Evolutionary conservation across 1,140 invertebrate species (phyloP), one percentile per base, ranked within the genome.

Genomic region (Lepidurus apus): DNA sequence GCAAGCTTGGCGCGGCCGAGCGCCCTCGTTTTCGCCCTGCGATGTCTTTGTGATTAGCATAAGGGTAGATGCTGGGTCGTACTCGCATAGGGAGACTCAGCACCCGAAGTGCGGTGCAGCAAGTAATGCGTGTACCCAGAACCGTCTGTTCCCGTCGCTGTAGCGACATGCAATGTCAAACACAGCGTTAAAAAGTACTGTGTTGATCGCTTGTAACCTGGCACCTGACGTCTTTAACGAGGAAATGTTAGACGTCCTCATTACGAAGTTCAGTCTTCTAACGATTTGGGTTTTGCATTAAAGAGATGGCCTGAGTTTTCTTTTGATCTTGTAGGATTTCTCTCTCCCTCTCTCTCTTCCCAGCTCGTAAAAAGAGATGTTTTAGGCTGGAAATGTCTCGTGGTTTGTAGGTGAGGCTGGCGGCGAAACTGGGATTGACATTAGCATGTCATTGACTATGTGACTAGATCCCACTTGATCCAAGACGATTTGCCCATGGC

Each of bases 371-470:
- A 21, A 65, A n/a, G 17, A 21, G 53, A 65, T 17, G 53, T 65
- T 13, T n/a, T n/a, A 65, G 53, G 53, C 21, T 13, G 53, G 21
- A 65, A 21, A 9, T 13, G 21, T 21, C 53, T 34, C 34, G 34
- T 34, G 34, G 34, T 34, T 34, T 34, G 34, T 34, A 34, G 34
- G 34, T 34, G 34, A 34, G 34, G 34, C 34, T 34, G 34, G 1
- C 34, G 34, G 34, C 17, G 53, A 65, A 65, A 65, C 21, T 21
- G 53, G 53, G 53, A 21, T 65, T 65, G 53, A 65, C 53, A 65
- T 65, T 65, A 65, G 53, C 53, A 65, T 65, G 53, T 65, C 53
- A 65, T 65, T 65, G 53, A 65, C 53, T 65, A 65, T 65, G 53
- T 65, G 53, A 65, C 53, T 65, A 65, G 53, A 65, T 65, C 53